These are phyloP conservation scores for human (Homo sapiens) DNA, from an alignment of 2,113 vertebrate species.

Conservation along the genomic window DNA sequence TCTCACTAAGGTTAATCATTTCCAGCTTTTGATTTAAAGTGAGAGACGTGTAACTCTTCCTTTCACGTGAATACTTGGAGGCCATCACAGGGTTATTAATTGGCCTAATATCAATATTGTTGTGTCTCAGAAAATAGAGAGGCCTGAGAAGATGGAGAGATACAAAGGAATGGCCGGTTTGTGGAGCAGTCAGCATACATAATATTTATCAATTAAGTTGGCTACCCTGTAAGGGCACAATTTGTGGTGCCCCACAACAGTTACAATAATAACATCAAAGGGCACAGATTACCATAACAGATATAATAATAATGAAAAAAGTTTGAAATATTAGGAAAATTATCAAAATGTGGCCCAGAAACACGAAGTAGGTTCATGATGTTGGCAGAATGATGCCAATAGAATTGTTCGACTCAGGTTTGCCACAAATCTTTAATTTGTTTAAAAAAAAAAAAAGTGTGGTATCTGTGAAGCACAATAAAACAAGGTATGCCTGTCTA, in stretches of 20 bases:
- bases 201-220: neutral
- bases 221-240: neutral
- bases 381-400: neutral
- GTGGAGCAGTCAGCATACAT: neutral
- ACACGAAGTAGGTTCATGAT: neutral
- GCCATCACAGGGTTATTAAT: neutral
- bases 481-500: neutral
- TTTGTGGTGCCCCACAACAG: neutral
- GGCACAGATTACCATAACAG: neutral
- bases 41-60: neutral
- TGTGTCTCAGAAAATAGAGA: neutral
- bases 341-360: neutral
- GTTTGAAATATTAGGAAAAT: neutral
- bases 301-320: neutral
- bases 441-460: neutral
- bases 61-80: neutral
- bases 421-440: neutral
- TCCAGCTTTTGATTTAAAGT: neutral
- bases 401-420: neutral
- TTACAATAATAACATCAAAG: neutral
- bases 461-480: neutral
- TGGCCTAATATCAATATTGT: neutral
- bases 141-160: neutral
- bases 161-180: neutral
- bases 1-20: neutral